Evolutionary conservation across 2,113 vertebrate genomes (phyloP).

Genomic region (Mus pahari): DNA sequence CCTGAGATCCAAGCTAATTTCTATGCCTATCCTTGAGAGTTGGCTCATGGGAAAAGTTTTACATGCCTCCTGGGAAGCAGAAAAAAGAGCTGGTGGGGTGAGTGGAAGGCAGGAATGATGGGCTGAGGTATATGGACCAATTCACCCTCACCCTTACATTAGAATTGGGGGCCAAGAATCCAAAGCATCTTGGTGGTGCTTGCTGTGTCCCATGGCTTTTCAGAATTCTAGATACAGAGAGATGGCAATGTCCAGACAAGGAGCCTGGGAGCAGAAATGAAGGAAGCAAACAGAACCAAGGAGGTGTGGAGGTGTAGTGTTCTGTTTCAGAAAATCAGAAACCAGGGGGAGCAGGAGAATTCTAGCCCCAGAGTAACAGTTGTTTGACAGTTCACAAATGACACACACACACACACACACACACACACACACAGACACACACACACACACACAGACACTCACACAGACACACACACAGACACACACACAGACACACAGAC

Average conservation of each 20-base stretch:
- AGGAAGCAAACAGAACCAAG: too few relatives aligned
- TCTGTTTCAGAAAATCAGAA: neutral
- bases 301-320: fast-evolving
- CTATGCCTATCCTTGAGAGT: neutral
- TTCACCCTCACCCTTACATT: fast-evolving
- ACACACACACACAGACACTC: too few relatives aligned
- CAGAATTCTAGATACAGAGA: too few relatives aligned
- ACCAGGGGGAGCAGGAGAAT: fast-evolving
- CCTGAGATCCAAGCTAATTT: neutral
- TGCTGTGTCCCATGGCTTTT: neutral
- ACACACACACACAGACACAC: too few relatives aligned
- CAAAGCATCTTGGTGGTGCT: neutral
- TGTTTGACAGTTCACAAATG: neutral
- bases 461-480: neutral
- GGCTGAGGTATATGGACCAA: neutral
- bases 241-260: fast-evolving
- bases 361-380: neutral
- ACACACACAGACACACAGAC: too few relatives aligned
- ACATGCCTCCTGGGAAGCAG: neutral
- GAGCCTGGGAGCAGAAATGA: fast-evolving
- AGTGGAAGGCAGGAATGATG: neutral
- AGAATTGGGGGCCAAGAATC: neutral
- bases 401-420: neutral
- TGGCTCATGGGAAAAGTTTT: neutral
- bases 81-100: neutral